Evolutionary conservation across 2,113 vertebrate genomes (phyloP), one percentile per base, ranked within the genome.

Genomic region (Axis porcinus): DNA sequence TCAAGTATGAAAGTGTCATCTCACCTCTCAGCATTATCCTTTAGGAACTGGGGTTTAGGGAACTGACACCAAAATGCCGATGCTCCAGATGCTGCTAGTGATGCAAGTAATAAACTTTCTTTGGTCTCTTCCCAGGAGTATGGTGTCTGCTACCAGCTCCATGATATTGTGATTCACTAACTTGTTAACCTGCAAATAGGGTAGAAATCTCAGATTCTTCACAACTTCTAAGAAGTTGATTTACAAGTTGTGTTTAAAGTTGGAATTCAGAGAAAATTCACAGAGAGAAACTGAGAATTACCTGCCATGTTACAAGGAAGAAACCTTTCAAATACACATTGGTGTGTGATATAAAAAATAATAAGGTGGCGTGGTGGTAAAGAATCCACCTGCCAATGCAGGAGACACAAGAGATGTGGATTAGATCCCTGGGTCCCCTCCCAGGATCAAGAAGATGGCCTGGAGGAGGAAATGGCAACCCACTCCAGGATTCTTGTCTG

Each of bases 321-420:
- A 14, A 50, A 67, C 1, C 45, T 50, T 67, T 52, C 43, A 23
- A 6, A 36, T 36, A 52, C 45, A 52, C 47, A 36, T 17, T 52
- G 60, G 1, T 52, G 30, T 27, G 8, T 14, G 33, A 25, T 52
- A 40, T 21, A 67, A 43, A 76, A 43, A 45, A 30, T 45, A 19
- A 17, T 7, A 12, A 8, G 1, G 19, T 12, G 36, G 21, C 5
- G 0, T 40, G 21, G 36, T 74, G 36, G 21, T 43, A 43, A 7
- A 40, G 70, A 74, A 74, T 74, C 11, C 36, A 40, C 11, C 36
- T 74, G 36, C 70, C 70, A 43, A 25, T 25, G 5, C 70, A 74
- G 36, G 21, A 74, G 70, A 40, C 25, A 6, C 2, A 0, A 74
- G 70, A 74, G 70, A 43, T 25, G 21, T 74, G 1, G 11, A 12